phyloP scores from a whole-genome alignment of 2,888 invertebrate species.

The Xestia c-nigrum region DNA sequence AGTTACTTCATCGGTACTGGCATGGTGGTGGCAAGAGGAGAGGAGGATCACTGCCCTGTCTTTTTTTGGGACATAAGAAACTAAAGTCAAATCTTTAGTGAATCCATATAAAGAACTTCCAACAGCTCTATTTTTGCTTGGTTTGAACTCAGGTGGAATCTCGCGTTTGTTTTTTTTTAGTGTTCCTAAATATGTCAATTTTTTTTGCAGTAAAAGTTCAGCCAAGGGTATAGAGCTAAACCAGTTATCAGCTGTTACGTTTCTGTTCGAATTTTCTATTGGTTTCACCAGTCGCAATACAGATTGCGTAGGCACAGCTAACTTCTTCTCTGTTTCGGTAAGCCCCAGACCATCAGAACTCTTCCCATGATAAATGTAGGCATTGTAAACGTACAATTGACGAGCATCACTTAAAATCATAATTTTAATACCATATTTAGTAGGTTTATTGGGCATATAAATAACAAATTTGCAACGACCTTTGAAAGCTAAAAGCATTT shows the following conservation, averaged over 20 bases:
- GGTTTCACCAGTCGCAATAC: constrained; percentile 1
- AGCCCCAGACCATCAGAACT: constrained; percentile 10
- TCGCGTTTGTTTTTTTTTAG: constrained; percentile 9
- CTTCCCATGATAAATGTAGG: no score
- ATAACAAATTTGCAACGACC: constrained; percentile 11
- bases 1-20: no score
- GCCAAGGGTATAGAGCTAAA: background rate
- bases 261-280: background rate
- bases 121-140: constrained; percentile 11
- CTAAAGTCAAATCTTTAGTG: constrained; percentile 9
- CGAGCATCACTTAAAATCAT: constrained; percentile 12
- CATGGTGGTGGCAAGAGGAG: no score
- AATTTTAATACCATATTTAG: constrained; percentile 5
- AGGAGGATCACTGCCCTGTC: no score
- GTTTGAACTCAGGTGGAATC: constrained; percentile 17
- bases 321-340: constrained; percentile 6
- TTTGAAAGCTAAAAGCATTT: constrained; percentile 5
- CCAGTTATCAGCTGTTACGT: background rate
- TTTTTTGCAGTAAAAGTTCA: no score
- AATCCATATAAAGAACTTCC: constrained; percentile 12
- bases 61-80: no score
- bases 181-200: no score
- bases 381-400: constrained; percentile 18
- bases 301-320: constrained; percentile 12
- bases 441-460: background rate